Percentiles rank a stretch among this genome's conserved stretches.
Conservation (phyloP, 2,797 vertebrate species). For the Sebastolobus altivelis region DNA sequence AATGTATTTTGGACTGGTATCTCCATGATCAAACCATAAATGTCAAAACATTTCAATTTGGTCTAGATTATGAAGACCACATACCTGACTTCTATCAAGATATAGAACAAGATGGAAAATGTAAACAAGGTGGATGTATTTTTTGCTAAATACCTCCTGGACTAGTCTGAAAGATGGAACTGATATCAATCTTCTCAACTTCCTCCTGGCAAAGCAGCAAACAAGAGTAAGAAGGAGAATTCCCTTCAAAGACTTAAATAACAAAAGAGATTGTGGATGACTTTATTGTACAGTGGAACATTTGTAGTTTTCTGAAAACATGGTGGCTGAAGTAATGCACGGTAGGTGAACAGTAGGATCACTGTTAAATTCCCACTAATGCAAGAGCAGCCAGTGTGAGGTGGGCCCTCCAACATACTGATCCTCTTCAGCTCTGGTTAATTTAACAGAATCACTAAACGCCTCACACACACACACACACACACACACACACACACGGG, state of each 20-base stretch:
- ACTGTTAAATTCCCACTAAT: slow-evolving; percentile 63
- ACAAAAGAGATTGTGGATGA: neutral
- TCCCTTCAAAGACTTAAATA: neutral
- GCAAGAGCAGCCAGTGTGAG: slow-evolving; percentile 62
- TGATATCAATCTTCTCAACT: slow-evolving; percentile 25
- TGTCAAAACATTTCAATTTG: slow-evolving; percentile 2
- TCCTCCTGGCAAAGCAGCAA: neutral
- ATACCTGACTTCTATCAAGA: neutral
- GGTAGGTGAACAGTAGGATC: slow-evolving; percentile 32
- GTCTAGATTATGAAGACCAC: neutral
- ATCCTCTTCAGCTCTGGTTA: slow-evolving; percentile 70
- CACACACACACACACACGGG: slow-evolving; percentile 31
- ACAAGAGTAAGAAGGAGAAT: neutral
- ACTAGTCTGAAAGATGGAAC: slow-evolving; percentile 4
- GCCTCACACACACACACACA: slow-evolving; percentile 30
- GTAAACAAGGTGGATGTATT: slow-evolving; percentile 11
- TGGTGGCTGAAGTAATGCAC: slow-evolving; percentile 10
- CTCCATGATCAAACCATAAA: neutral
- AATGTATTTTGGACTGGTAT: neutral
- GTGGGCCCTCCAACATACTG: slow-evolving; percentile 49
- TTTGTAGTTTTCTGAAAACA: slow-evolving; percentile 13
- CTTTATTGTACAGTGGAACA: slow-evolving; percentile 3
- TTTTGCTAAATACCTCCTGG: slow-evolving; percentile 23
- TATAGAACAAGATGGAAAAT: neutral
- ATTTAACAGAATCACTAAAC: slow-evolving; percentile 78